Percentiles rank a stretch among this genome's conserved stretches.
Conservation (phyloP, 2,113 vertebrate genomes). For the Tiliqua scincoides region DNA sequence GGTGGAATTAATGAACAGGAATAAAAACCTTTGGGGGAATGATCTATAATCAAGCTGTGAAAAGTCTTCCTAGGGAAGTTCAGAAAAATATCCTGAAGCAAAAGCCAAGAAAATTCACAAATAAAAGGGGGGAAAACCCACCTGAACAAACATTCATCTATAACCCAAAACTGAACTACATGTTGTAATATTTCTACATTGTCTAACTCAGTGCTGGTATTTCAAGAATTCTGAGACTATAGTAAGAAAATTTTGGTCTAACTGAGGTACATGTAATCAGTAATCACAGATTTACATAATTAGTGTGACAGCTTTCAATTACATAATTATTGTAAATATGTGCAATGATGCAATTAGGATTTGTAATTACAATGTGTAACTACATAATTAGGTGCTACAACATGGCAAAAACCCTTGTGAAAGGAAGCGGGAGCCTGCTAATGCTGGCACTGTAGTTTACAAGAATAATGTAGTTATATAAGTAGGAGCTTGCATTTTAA, state of each 20-base stretch:
- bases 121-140: neutral
- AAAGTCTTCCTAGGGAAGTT: neutral
- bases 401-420: conserved; percentile 39
- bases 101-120: neutral
- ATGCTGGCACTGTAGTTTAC: neutral
- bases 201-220: neutral
- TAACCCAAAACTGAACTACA: neutral
- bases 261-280: conserved; percentile 52
- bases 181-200: neutral
- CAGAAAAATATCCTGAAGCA: neutral
- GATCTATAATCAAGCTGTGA: neutral
- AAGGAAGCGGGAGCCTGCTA: conserved; percentile 3
- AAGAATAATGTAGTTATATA: neutral
- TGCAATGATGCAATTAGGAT: conserved; percentile 54
- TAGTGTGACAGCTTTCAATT: conserved; percentile 65
- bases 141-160: neutral
- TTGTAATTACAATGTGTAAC: conserved; percentile 62
- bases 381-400: conserved; percentile 58
- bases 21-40: neutral
- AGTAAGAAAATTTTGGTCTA: conserved; percentile 35
- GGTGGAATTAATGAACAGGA: neutral
- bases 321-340: conserved; percentile 66
- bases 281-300: conserved; percentile 64
- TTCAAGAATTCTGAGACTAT: conserved; percentile 26
- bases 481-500: neutral